phyloP scores from a whole-genome alignment of 2,888 invertebrate genomes.

The Pterostichus niger region DNA sequence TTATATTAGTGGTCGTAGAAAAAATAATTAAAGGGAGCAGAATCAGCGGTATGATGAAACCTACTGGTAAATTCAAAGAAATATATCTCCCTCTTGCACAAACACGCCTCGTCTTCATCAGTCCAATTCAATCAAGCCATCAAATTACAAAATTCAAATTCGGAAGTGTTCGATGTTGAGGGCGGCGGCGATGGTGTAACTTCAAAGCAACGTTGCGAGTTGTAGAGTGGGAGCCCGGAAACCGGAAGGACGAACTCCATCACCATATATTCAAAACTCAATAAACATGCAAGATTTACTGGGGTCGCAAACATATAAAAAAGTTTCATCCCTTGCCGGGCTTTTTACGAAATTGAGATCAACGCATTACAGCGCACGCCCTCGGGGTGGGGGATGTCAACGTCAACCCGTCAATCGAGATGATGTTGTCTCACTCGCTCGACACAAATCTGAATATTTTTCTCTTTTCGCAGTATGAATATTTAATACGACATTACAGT shows the following conservation, averaged over 20 bases:
- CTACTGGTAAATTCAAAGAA: no score
- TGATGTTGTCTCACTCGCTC: background rate
- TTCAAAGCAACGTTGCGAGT: constrained; percentile 17
- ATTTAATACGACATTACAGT: constrained; percentile 19
- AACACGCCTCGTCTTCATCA: no score
- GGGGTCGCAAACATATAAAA: constrained; percentile 61
- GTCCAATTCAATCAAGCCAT: constrained; percentile 39
- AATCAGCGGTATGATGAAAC: no score
- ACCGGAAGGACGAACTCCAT: constrained; percentile 51
- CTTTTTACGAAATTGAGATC: constrained; percentile 66
- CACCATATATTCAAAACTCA: constrained; percentile 64
- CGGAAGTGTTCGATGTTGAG: constrained; percentile 24
- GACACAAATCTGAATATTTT: background rate
- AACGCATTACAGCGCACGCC: constrained; percentile 37
- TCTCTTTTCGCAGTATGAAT: constrained; percentile 8
- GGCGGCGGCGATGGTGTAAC: background rate
- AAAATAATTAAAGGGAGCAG: no score
- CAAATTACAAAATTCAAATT: constrained; percentile 55
- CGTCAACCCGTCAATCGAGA: constrained; percentile 27
- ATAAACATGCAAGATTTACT: constrained; percentile 66
- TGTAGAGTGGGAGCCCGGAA: constrained; percentile 29
- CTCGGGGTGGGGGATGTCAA: constrained; percentile 20
- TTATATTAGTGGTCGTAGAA: no score
- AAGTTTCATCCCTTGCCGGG: constrained; percentile 43
- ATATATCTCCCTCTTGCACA: no score